phyloP scores from a whole-genome alignment of 2,797 vertebrate genomes.

The Platyrinchus mystaceus region DNA sequence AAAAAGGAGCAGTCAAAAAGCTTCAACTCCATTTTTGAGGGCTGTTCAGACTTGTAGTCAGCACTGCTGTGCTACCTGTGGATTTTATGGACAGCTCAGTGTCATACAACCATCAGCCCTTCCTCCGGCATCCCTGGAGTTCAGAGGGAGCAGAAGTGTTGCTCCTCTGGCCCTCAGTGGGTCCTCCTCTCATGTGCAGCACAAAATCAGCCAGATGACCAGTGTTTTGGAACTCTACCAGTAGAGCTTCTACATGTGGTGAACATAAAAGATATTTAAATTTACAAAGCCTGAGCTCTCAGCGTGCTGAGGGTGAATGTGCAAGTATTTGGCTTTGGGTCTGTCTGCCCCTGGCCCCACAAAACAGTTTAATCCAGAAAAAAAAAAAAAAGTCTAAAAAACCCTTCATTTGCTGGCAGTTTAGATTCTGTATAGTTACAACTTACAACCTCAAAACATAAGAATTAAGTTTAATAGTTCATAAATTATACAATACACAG shows the following conservation, averaged over 20 bases:
- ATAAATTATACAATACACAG: not conserved
- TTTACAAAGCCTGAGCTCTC: not conserved
- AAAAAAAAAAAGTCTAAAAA: not conserved
- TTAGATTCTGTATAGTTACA: constrained; percentile 8
- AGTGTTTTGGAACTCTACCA: not conserved
- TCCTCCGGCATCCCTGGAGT: not conserved
- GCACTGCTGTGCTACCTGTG: not conserved
- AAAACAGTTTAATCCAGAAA: not conserved
- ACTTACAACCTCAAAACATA: not conserved
- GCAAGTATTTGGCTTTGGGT: not conserved
- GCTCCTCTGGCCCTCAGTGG: not conserved
- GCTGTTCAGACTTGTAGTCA: not conserved
- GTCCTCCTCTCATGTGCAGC: not conserved
- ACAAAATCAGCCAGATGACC: not conserved
- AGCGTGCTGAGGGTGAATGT: not conserved
- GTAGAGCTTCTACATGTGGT: not conserved
- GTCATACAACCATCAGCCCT: not conserved
- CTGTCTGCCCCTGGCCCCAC: accelerated
- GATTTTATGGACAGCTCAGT: not conserved
- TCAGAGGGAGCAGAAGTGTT: not conserved
- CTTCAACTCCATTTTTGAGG: not conserved
- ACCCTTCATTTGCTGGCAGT: not conserved
- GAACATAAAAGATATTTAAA: not conserved
- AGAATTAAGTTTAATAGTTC: constrained; percentile 19
- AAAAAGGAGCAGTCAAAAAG: not conserved